Conservation (phyloP, 2,888 invertebrate species). For the Pollenia griseotomentosa region DNA sequence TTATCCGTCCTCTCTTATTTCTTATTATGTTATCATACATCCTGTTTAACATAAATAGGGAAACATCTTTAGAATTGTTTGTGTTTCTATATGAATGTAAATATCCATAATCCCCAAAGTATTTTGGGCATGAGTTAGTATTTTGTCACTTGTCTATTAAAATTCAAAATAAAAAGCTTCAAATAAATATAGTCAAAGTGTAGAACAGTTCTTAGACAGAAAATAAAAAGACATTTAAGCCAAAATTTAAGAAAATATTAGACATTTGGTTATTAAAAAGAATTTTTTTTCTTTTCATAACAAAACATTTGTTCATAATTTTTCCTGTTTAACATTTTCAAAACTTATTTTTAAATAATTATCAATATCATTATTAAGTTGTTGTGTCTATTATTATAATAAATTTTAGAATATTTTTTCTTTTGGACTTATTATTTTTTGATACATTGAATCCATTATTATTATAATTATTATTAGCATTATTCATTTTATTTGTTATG, state of each 20-base stretch:
- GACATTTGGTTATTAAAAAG: too few relatives aligned
- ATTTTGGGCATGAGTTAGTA: slow-evolving; percentile 6
- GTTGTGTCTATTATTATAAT: too few relatives aligned
- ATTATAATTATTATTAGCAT: not conserved
- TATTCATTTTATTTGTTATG: not conserved
- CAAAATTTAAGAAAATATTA: too few relatives aligned
- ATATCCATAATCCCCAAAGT: not conserved
- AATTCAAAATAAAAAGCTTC: slow-evolving; percentile 3
- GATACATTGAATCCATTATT: not conserved
- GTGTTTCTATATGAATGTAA: not conserved
- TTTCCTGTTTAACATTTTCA: not conserved
- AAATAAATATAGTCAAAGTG: not conserved
- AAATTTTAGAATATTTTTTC: not conserved
- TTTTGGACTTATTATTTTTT: not conserved
- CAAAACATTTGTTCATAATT: too few relatives aligned
- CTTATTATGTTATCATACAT: slow-evolving; percentile 8
- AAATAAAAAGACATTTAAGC: not conserved
- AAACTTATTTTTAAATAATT: not conserved
- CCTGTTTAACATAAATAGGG: not conserved
- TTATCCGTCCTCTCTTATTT: too few relatives aligned
- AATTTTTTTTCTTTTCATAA: too few relatives aligned
- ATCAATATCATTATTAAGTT: not conserved
- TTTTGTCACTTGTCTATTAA: slow-evolving; percentile 41
- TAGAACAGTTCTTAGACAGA: not conserved
- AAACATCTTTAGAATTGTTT: slow-evolving; percentile 33